These are phyloP conservation scores for Machimus rusticus DNA, from an alignment of 2,888 invertebrate genomes.

Conservation along the genomic window DNA sequence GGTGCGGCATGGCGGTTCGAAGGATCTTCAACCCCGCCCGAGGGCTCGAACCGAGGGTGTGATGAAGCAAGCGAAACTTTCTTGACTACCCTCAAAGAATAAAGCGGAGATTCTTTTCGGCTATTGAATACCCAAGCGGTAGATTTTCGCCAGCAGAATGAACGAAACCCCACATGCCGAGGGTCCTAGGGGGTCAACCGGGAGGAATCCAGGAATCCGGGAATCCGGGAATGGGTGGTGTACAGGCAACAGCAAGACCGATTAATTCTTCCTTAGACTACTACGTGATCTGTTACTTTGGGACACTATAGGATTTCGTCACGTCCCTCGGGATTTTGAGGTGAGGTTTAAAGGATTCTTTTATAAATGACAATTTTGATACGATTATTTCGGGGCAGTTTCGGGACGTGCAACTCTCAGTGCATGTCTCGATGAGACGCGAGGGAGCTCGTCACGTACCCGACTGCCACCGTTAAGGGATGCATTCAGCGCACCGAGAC, in stretches of 20 bases:
- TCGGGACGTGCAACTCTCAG: not conserved
- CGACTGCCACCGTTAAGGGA: not conserved
- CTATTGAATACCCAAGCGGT: slow-evolving; percentile 5
- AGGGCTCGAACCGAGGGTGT: not conserved
- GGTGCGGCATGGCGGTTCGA: not conserved
- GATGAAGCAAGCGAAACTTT: slow-evolving; percentile 11
- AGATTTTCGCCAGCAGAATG: not conserved
- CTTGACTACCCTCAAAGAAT: slow-evolving; percentile 8
- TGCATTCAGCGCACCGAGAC: not conserved
- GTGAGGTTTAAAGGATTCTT: slow-evolving; percentile 4
- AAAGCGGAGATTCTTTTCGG: slow-evolving; percentile 11
- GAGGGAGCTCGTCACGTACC: not conserved
- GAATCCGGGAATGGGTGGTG: not conserved
- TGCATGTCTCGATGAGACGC: not conserved
- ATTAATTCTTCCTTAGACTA: not conserved
- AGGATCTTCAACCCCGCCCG: not conserved
- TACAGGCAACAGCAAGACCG: not conserved
- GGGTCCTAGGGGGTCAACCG: not conserved
- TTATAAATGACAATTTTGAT: slow-evolving; percentile 1
- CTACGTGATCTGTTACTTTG: slow-evolving; percentile 15
- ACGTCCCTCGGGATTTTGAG: not conserved
- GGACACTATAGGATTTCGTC: slow-evolving; percentile 17
- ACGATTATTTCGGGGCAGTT: not conserved
- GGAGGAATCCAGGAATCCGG: not conserved
- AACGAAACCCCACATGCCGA: not conserved